Conservation (phyloP, 1,140 invertebrate genomes). For the Musca vetustissima region DNA sequence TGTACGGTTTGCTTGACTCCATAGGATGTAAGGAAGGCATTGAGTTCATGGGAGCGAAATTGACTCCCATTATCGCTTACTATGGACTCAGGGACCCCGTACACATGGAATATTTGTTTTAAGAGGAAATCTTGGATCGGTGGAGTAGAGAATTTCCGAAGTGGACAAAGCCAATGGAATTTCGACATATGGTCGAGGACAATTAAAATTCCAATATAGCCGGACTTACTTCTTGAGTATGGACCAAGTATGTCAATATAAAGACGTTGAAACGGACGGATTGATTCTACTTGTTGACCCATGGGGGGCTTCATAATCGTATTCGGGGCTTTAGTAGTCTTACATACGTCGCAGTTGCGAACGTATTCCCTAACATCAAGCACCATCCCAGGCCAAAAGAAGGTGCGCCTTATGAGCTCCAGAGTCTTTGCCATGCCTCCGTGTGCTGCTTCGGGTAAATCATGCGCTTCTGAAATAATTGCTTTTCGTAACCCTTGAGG, state of each 20-base stretch:
- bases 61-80: too few species aligned
- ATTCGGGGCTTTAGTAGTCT: neutral
- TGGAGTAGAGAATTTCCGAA: too few species aligned
- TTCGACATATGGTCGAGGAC: neutral
- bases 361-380: neutral
- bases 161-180: too few species aligned
- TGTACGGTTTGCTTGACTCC: too few species aligned
- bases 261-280: neutral
- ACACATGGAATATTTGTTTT: too few species aligned
- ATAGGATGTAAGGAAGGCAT: too few species aligned
- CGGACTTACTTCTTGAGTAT: neutral
- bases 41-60: too few species aligned
- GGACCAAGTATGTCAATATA: neutral
- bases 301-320: neutral
- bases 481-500: neutral
- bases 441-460: neutral
- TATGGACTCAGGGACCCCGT: too few species aligned
- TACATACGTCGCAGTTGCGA: neutral
- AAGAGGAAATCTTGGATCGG: too few species aligned
- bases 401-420: neutral
- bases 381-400: neutral
- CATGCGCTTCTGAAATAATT: neutral
- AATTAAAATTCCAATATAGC: neutral
- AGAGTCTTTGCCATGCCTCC: neutral
- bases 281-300: neutral